Conservation (phyloP, 2,113 vertebrate species). For the Bostrychus sinensis region DNA sequence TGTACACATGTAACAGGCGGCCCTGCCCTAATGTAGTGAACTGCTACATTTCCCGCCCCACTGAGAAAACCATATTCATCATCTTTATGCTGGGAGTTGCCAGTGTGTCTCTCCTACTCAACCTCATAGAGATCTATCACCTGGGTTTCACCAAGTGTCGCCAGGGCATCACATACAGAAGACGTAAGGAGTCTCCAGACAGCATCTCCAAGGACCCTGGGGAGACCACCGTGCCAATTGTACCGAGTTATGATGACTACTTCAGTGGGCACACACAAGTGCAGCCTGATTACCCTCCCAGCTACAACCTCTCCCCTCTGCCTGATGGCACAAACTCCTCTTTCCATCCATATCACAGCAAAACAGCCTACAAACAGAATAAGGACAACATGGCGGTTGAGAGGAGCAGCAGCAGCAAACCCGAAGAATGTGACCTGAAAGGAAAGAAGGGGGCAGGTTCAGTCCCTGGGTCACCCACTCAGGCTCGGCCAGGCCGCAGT, state of each 20-base stretch:
- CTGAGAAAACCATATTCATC: slow-evolving; percentile 89
- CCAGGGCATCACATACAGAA: slow-evolving; percentile 62
- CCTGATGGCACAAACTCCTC: slow-evolving; percentile 60
- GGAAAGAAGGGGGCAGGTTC: slow-evolving; percentile 66
- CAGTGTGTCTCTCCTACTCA: slow-evolving; percentile 85
- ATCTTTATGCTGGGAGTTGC: slow-evolving; percentile 88
- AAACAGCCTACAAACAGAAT: slow-evolving; percentile 80
- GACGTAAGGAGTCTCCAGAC: rapidly evolving
- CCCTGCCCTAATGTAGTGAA: slow-evolving; percentile 86
- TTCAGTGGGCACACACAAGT: slow-evolving; percentile 59
- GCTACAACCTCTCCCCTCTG: slow-evolving; percentile 69
- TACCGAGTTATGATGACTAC: slow-evolving; percentile 72
- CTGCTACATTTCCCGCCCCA: slow-evolving; percentile 89
- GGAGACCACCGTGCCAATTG: slow-evolving; percentile 50
- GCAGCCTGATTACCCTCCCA: slow-evolving; percentile 57
- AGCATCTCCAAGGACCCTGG: slow-evolving; percentile 40
- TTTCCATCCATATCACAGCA: slow-evolving; percentile 72
- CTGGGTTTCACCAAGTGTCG: slow-evolving; percentile 83
- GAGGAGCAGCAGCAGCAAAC: slow-evolving; percentile 64
- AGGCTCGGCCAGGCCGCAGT: slow-evolving; percentile 54
- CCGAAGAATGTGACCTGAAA: slow-evolving; percentile 73
- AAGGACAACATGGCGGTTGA: slow-evolving; percentile 79
- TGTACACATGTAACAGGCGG: slow-evolving; percentile 83
- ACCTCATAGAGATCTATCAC: slow-evolving; percentile 86
- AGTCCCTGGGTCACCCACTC: slow-evolving; percentile 65